These are phyloP conservation scores for Sphaeramia orbicularis DNA, from an alignment of 2,797 vertebrate species.

Conservation along the genomic window DNA sequence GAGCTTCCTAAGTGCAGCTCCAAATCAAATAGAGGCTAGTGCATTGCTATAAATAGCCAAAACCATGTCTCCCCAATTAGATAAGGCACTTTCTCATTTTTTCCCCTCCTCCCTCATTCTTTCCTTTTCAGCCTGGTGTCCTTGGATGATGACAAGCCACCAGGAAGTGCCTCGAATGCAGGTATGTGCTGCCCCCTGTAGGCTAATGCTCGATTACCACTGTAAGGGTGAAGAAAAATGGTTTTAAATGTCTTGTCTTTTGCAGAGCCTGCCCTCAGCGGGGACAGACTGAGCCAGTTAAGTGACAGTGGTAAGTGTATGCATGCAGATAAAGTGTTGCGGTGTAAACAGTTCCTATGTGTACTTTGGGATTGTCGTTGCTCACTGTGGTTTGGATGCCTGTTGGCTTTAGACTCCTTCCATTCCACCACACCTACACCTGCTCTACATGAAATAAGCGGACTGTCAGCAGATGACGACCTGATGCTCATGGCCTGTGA, in stretches of 20 bases:
- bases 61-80: neutral
- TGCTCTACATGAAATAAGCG: constrained; percentile 55
- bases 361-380: constrained; percentile 1
- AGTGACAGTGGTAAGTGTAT: constrained; percentile 65
- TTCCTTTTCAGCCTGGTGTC: constrained; percentile 81
- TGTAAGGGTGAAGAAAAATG: neutral
- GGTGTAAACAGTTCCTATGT: constrained; percentile 1
- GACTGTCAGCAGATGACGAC: constrained; percentile 60
- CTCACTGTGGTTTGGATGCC: constrained; percentile 18
- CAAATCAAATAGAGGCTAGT: constrained; percentile 17
- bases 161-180: constrained; percentile 63
- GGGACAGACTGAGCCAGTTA: constrained; percentile 61
- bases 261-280: constrained; percentile 61
- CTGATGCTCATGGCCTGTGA: constrained; percentile 71
- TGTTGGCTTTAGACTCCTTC: constrained; percentile 23
- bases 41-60: constrained; percentile 37
- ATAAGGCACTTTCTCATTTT: constrained; percentile 18
- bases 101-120: neutral
- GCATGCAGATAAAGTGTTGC: no score
- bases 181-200: constrained; percentile 74
- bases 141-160: constrained; percentile 82
- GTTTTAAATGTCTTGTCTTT: constrained; percentile 4
- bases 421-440: constrained; percentile 26
- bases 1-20: constrained; percentile 10
- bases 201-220: neutral